Percentiles rank a stretch among this genome's conserved stretches.
Evolutionary conservation across 2,797 vertebrate species (phyloP).

Genomic region (Phoeniculus purpureus): DNA sequence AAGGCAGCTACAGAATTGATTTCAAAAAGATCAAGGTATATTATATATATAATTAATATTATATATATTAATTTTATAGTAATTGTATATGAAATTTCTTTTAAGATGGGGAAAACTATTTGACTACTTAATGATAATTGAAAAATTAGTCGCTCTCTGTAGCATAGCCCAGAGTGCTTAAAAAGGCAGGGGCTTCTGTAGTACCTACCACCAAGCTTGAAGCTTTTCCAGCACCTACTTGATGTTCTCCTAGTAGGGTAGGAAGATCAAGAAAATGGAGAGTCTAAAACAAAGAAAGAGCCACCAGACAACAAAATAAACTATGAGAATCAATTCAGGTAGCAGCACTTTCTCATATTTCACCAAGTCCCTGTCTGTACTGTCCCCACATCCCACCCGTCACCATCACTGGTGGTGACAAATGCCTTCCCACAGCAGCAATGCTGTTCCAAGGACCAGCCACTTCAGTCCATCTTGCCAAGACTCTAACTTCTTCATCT

Average conservation of each 20-base stretch:
- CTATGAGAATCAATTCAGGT: not conserved
- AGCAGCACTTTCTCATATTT: not conserved
- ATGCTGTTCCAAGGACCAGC: not conserved
- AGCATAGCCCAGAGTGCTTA: not conserved
- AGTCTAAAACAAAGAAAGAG: not conserved
- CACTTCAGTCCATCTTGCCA: not conserved
- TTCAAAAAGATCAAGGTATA: not conserved
- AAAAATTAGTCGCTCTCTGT: not conserved
- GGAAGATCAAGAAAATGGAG: not conserved
- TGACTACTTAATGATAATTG: not conserved
- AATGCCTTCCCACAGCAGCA: not conserved
- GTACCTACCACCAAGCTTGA: not conserved
- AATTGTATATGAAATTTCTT: not conserved
- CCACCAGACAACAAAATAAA: not conserved
- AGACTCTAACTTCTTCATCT: not conserved
- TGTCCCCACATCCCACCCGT: not conserved
- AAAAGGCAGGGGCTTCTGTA: not conserved
- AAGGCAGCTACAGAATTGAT: not conserved
- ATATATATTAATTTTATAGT: not conserved
- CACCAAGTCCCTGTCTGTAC: not conserved
- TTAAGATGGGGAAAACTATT: not conserved
- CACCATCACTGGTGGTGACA: not conserved
- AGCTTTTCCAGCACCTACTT: not conserved
- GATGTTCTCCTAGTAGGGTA: not conserved
- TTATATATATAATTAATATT: not conserved